These are phyloP conservation scores for Pollenia griseotomentosa DNA, from an alignment of 2,888 invertebrate genomes.

Conservation along the genomic window DNA sequence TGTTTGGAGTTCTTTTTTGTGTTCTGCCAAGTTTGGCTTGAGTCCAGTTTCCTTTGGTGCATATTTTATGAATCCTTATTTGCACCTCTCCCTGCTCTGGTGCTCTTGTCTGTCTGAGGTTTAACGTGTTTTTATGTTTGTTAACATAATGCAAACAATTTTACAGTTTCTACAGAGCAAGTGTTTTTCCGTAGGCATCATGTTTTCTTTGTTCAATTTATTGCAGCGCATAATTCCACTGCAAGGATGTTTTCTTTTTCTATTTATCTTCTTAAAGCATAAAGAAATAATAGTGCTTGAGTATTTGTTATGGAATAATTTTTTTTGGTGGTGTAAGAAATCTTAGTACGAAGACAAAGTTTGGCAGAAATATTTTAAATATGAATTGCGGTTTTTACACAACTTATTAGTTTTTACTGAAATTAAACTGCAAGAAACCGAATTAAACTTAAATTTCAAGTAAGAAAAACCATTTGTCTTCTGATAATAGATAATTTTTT, in stretches of 20 bases:
- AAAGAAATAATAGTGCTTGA: neutral
- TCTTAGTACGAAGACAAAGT: neutral
- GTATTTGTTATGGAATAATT: neutral
- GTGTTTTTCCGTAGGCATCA: conserved; percentile 50
- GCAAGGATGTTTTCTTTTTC: neutral
- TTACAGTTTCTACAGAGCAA: conserved; percentile 25
- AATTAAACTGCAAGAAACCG: no score
- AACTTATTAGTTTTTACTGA: no score
- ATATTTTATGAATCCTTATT: conserved; percentile 39
- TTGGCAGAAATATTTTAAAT: no score
- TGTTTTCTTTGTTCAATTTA: conserved; percentile 57
- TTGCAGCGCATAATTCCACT: conserved; percentile 48
- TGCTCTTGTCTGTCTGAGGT: neutral
- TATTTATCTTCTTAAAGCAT: neutral
- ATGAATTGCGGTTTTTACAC: no score
- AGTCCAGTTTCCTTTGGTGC: conserved; percentile 60
- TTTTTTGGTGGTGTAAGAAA: neutral
- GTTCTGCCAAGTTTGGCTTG: conserved; percentile 60
- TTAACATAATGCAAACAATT: conserved; percentile 65
- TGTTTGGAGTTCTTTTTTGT: conserved; percentile 13
- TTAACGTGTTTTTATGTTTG: conserved; percentile 59
- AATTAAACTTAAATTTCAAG: no score
- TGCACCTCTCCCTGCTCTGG: conserved; percentile 1
- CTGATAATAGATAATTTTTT: no score
- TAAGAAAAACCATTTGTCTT: no score